phyloP scores from a whole-genome alignment of 2,888 invertebrate species.

The Drosophila algonquin region DNA sequence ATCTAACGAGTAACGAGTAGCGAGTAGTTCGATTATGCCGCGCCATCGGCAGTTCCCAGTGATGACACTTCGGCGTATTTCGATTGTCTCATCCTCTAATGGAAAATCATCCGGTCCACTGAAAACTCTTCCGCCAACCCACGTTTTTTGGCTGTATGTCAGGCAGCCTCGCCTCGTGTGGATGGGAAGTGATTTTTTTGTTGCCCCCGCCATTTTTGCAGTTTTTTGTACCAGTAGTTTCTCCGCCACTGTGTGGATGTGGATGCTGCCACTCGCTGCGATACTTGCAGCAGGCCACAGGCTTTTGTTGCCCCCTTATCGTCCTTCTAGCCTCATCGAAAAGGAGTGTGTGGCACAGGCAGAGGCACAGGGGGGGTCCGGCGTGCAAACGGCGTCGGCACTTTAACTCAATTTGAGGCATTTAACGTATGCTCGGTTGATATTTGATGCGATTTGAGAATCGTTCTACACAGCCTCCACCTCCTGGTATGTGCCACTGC shows the following conservation, averaged over 20 bases:
- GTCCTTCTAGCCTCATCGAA: slow-evolving; percentile 19
- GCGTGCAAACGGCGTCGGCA: slow-evolving; percentile 50
- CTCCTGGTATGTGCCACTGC: neutral
- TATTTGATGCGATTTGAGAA: slow-evolving; percentile 77
- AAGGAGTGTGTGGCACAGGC: too few relatives aligned
- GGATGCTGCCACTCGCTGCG: neutral
- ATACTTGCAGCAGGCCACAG: slow-evolving; percentile 53
- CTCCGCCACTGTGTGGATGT: slow-evolving; percentile 14
- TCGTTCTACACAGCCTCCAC: slow-evolving; percentile 22
- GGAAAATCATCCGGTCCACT: too few relatives aligned
- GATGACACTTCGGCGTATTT: too few relatives aligned
- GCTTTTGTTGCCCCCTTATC: slow-evolving; percentile 50
- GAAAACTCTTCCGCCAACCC: neutral
- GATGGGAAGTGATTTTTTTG: slow-evolving; percentile 37
- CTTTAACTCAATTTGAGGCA: slow-evolving; percentile 83
- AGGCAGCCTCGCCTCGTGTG: slow-evolving; percentile 9
- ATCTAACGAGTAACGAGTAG: too few relatives aligned
- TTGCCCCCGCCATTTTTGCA: slow-evolving; percentile 7
- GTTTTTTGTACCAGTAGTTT: slow-evolving; percentile 34
- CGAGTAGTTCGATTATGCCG: too few relatives aligned
- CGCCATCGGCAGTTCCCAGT: too few relatives aligned
- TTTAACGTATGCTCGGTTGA: slow-evolving; percentile 81
- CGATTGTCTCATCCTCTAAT: too few relatives aligned
- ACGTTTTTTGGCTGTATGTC: neutral
- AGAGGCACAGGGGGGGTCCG: too few relatives aligned